Evolutionary conservation across 2,113 vertebrate genomes (phyloP), one percentile per base, ranked within the genome.

Genomic region (Eurystomus gularis): DNA sequence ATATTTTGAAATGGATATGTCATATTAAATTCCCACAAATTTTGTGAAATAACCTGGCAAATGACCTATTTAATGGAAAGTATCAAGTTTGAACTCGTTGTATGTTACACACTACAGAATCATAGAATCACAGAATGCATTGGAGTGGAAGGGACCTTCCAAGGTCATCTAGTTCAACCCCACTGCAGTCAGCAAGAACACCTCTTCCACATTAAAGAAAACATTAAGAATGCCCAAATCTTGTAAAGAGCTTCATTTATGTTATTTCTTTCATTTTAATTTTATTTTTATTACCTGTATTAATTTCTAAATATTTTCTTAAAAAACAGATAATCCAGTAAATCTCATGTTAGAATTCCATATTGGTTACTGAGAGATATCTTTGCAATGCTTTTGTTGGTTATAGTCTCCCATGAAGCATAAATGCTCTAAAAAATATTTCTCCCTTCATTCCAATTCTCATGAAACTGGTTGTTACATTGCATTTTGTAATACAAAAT

Each of bases 241-340:
- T 71, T 76, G 12, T 21, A 12, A 73, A 48, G 3, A 49, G 3
- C 2, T 61, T 87, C 0, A 0, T 61, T 77, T 48, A 25, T 46
- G 11, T 14, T 78, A 39, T 5, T 80, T 3, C 39, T 87, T 90
- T n/a, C n/a, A n/a, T n/a, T 85, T 24, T 4, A 33, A 42, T 42
- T 42, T 42, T 42, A 33, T 23, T 52, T 69, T 60, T 72, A 77
- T 69, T 73, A 3, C 4, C 13, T 65, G 4, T 48, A 18, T 49
- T 51, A 31, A 17, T 49, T 81, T 44, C 52, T 7, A 17, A 78
- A 2, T 77, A 55, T 73, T 92, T 62, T 48, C 33, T 44, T 57
- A 17, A 69, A 44, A 71, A 77, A 5, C 23, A 42, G 31, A 71
- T 9, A 17, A 72, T 48, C 20, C 17, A 52, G 14, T 52, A 69